Base-by-base conservation (phyloP, 1,140 invertebrate species). In the Brachionus calyciflorus region DNA sequence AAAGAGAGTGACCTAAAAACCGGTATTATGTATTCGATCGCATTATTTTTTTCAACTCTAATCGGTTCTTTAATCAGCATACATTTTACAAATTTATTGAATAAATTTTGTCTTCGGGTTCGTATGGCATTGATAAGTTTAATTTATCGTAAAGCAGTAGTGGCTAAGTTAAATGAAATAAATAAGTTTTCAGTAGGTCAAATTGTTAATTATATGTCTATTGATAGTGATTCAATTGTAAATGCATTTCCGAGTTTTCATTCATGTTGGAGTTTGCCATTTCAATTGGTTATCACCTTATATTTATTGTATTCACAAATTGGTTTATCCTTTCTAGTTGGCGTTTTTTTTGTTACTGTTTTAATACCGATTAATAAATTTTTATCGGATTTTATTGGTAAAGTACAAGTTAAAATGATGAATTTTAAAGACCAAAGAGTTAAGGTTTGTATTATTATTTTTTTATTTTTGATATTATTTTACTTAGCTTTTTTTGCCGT, bases 191-290 rank as follows among this genome's bases (percentile, higher is more conserved):
- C 88, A 70, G 87, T 90, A 78, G 93, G 93, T 1, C 49, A 76
- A 57, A 57, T 76, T 28, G 89, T 96, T 0, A 99, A 98, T 85
- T 93, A 94, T 80, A 96, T 98, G 91, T 96, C 93, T 33, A 95
- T 93, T 1, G 96, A 99, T 84, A 91, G 91, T 0, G 93, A 96
- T 81, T 88, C 95, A 79, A 93, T 99, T 78, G 90, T 96, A 0
- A 98, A 97, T 84, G 92, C 94, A 44, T 95, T 93, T 86, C 90
- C 92, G 0, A 96, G 92, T 85, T 96, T 99, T 84, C 96, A 98
- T 87, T 90, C 92, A 14, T 88, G 97, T 79, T 98, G 96, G 95
- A 96, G 93, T 84, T 91, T 98, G 81, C 95, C 95, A 24, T 88
- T 98, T 81, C 92, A 94, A 87, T 80, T 87, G 48, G 79, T 26